phyloP scores from a whole-genome alignment of 2,888 invertebrate genomes.

The Atethmia centrago region DNA sequence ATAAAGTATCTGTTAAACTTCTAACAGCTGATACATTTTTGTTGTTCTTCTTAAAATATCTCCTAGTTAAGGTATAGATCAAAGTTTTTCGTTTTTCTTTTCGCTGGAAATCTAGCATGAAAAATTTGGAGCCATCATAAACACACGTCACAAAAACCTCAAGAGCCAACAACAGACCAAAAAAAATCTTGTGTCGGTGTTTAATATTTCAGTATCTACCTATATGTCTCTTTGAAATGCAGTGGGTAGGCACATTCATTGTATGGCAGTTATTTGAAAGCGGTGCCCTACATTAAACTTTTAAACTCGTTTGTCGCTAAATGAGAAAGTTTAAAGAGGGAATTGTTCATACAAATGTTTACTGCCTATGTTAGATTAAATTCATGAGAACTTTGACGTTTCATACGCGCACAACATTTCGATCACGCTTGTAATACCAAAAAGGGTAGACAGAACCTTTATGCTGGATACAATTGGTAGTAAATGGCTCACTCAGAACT shows the following conservation, averaged over 20 bases:
- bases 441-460: background rate
- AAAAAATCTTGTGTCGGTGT: background rate
- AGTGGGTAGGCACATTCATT: slow-evolving; percentile 28
- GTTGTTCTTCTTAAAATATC: background rate
- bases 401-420: background rate
- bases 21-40: background rate
- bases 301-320: slow-evolving; percentile 43
- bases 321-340: slow-evolving; percentile 53
- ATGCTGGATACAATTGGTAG: too few relatives aligned
- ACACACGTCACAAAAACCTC: background rate
- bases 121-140: background rate
- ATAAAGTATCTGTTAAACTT: background rate
- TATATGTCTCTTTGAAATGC: slow-evolving; percentile 40
- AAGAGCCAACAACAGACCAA: background rate
- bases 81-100: background rate
- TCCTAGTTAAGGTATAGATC: background rate
- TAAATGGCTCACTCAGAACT: background rate
- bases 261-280: slow-evolving; percentile 33
- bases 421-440: background rate
- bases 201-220: background rate
- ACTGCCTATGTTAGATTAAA: slow-evolving; percentile 45
- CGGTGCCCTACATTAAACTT: slow-evolving; percentile 41
- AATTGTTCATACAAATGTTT: slow-evolving; percentile 48
- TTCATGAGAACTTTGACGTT: slow-evolving; percentile 27
- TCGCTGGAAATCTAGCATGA: background rate